Conservation (phyloP, 37 sponge, comb jelly and placozoan species). For the Haliclona indistincta region DNA sequence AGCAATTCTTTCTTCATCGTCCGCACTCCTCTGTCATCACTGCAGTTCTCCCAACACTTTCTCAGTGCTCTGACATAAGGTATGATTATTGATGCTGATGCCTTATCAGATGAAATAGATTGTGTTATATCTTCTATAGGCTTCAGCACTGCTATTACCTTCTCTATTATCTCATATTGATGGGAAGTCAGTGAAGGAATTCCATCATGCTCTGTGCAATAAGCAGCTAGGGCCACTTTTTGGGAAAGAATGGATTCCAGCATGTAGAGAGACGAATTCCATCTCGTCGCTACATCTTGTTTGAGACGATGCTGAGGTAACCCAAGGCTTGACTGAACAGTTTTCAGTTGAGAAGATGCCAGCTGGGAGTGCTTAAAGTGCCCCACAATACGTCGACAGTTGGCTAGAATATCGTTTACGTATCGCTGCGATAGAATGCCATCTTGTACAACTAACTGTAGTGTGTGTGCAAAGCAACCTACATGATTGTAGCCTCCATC, state of each 20-base stretch:
- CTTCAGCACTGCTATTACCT: not conserved
- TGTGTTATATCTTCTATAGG: conserved; percentile 25
- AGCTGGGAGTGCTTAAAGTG: conserved; percentile 36
- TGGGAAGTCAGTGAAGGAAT: not conserved
- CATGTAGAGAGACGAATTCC: conserved; percentile 25
- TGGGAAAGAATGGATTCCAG: conserved; percentile 5
- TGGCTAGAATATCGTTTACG: conserved; percentile 28
- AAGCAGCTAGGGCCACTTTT: conserved; percentile 30
- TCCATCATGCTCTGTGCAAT: conserved; percentile 1
- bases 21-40: conserved; percentile 21
- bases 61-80: conserved; percentile 12
- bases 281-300: conserved; percentile 27
- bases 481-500: conserved; percentile 7
- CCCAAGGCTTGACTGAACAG: conserved; percentile 13
- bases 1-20: conserved; percentile 13
- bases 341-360: conserved; percentile 2
- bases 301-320: conserved; percentile 26
- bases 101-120: conserved; percentile 5
- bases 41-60: not conserved
- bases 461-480: conserved; percentile 52
- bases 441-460: conserved; percentile 53
- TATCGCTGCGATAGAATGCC: conserved; percentile 37
- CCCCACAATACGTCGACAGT: conserved; percentile 47
- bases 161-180: not conserved
- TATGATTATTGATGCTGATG: not conserved